Conservation (phyloP, 2,113 vertebrate species). For the Nanorana parkeri region DNA sequence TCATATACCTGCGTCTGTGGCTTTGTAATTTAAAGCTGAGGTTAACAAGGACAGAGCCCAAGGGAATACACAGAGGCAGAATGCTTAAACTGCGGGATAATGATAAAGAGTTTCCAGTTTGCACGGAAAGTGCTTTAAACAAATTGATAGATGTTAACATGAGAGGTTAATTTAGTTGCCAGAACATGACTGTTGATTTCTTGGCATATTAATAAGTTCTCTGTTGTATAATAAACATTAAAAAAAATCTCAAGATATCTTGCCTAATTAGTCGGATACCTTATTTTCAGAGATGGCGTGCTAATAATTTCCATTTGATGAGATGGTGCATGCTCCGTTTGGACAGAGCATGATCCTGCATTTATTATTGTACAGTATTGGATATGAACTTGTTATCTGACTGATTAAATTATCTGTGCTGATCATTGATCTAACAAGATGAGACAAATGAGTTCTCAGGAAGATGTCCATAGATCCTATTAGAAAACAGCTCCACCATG, state of each 20-base stretch:
- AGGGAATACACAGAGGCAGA: slow-evolving; percentile 60
- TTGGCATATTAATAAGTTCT: slow-evolving; percentile 12
- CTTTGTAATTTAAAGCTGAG: slow-evolving; percentile 66
- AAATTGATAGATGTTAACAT: slow-evolving; percentile 34
- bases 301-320: neutral
- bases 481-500: neutral
- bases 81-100: slow-evolving; percentile 59
- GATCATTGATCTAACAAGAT: slow-evolving; percentile 4
- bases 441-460: neutral
- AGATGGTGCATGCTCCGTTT: neutral
- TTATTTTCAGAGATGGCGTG: neutral
- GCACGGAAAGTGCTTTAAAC: slow-evolving; percentile 35
- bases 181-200: slow-evolving; percentile 18
- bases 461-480: neutral
- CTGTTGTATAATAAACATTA: slow-evolving; percentile 40
- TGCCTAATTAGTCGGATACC: neutral
- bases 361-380: neutral
- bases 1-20: slow-evolving; percentile 67
- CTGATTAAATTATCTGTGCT: slow-evolving; percentile 11
- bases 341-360: slow-evolving; percentile 5
- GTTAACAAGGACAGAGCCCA: slow-evolving; percentile 65
- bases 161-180: slow-evolving; percentile 25
- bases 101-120: slow-evolving; percentile 59
- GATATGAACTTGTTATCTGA: neutral
- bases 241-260: neutral